Evolutionary conservation across 2,113 vertebrate genomes (phyloP).

Genomic region (Neodon shergylaensis): DNA sequence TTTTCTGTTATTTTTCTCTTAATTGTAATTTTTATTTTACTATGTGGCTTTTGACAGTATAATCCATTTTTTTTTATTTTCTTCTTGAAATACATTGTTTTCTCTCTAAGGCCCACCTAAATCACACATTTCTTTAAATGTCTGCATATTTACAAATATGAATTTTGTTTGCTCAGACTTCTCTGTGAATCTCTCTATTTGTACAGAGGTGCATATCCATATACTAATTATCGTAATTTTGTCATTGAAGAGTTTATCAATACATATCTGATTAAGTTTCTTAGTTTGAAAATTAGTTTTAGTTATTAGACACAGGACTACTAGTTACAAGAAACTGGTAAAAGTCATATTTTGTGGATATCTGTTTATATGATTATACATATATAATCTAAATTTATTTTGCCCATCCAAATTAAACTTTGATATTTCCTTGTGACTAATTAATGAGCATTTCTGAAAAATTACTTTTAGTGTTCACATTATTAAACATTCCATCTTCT

Average conservation of each 20-base stretch:
- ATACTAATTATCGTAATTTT: constrained; percentile 23
- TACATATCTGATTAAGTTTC: not conserved
- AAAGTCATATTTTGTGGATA: not conserved
- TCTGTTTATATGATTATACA: not conserved
- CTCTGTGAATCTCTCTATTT: not conserved
- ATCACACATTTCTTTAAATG: not conserved
- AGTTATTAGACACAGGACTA: not conserved
- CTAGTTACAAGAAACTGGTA: not conserved
- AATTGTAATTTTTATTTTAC: not conserved
- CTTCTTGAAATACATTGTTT: not conserved
- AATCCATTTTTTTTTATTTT: not conserved
- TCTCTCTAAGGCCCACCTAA: not conserved
- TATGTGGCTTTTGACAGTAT: not conserved
- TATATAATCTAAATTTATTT: not conserved
- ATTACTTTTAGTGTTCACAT: not conserved
- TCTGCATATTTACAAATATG: not conserved
- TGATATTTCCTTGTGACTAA: not conserved
- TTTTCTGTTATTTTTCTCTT: not conserved
- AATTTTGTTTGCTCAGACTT: not conserved
- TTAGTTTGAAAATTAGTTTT: not conserved
- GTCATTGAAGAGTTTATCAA: not conserved
- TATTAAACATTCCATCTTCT: constrained; percentile 22
- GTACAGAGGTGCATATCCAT: not conserved
- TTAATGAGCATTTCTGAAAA: not conserved
- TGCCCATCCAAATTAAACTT: not conserved